Evolutionary conservation across 2,888 invertebrate species (phyloP), one percentile per base, ranked within the genome.

Genomic region (Druceiella hillmani): DNA sequence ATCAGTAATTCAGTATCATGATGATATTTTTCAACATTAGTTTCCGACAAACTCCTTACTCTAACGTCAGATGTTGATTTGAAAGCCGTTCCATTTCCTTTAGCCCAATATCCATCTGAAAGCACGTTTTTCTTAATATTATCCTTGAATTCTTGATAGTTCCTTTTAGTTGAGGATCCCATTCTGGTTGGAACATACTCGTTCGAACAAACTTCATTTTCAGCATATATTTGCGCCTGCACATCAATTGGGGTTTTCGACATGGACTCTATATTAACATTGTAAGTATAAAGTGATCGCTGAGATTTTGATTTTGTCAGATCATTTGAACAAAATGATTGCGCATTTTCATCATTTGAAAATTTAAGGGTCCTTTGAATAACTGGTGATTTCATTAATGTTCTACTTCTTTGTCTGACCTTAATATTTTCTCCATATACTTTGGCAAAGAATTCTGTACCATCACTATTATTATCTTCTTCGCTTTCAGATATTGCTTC

Each of bases 111-210:
- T 6, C 70, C 70, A 9, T 12, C 33, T 20, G 10, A 13, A 11
- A 33, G 14, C 6, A 11, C 33, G 48, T 64, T 66, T 43, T 53
- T 62, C 38, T 58, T 58, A 2, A 70, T 66, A 61, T 65, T 66
- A 41, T 69, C 59, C 53, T 64, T 70, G 29, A 72, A 72, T 41
- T 66, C 62, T 50, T 70, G 66, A 43, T 71, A 70, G 46, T 69
- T 71, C 45, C 59, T 59, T 45, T 66, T 66, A n/a, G 64, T 61
- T 38, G 59, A 59, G 12, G 62, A 60, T 33, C 66, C 66, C 40
- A 69, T 51, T 46, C 58, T 67, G 11, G 69, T 69, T 9, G 72
- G 72, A 10, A 72, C 63, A 59, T 72, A 72, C 52, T 72, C 72
- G 54, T 58, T 61, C 14, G 63, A 62, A 51, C 56, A 61, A 16